phyloP scores from a whole-genome alignment of 2,797 vertebrate genomes.

The Dendrocincla fuliginosa region DNA sequence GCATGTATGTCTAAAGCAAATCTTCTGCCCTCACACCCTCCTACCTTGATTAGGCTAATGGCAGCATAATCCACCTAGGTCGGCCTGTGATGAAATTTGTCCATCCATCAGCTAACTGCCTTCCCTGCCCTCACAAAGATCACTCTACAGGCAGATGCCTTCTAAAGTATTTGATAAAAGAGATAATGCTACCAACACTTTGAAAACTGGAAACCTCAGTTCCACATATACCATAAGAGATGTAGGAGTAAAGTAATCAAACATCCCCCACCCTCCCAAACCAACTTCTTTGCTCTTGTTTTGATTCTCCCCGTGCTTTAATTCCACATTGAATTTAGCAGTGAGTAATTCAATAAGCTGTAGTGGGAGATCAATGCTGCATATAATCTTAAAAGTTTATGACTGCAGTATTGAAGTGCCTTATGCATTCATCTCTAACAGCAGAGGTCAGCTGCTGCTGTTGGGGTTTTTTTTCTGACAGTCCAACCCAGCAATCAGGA shows the following conservation, averaged over 20 bases:
- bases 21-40: neutral
- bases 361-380: slow-evolving; percentile 39
- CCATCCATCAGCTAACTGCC: neutral
- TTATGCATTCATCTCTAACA: slow-evolving; percentile 27
- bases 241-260: neutral
- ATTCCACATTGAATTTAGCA: slow-evolving; percentile 36
- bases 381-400: slow-evolving; percentile 50
- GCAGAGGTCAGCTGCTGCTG: slow-evolving; percentile 29
- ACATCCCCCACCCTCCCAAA: neutral
- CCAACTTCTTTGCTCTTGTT: neutral
- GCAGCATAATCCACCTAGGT: neutral
- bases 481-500: neutral
- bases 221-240: neutral
- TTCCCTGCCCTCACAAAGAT: neutral
- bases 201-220: neutral
- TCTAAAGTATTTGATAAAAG: neutral
- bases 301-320: slow-evolving; percentile 1
- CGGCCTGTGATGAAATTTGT: neutral
- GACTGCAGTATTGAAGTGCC: slow-evolving; percentile 31
- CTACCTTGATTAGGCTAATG: neutral
- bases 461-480: neutral
- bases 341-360: slow-evolving; percentile 20
- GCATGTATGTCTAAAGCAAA: neutral
- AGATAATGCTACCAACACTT: neutral
- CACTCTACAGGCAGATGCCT: neutral